These are phyloP conservation scores for Chrysopilus asiliformis DNA, from an alignment of 2,888 invertebrate species.

Conservation along the genomic window DNA sequence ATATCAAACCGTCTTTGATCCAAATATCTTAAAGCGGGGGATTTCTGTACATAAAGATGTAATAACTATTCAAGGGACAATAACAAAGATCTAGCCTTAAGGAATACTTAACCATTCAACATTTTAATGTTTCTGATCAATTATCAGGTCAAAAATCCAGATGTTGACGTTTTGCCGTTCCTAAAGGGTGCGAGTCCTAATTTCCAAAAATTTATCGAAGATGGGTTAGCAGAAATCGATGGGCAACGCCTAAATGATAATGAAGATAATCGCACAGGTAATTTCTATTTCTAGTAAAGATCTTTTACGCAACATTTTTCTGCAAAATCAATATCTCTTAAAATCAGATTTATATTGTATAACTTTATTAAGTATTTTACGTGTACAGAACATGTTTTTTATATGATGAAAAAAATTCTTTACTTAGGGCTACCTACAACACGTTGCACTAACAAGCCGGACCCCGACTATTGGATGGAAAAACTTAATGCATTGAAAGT, in stretches of 20 bases:
- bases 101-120: too few species aligned
- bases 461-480: slow-evolving; percentile 36
- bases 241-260: slow-evolving; percentile 18
- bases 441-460: slow-evolving; percentile 20
- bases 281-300: background rate
- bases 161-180: slow-evolving; percentile 33
- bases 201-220: slow-evolving; percentile 36
- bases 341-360: too few species aligned
- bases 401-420: too few species aligned
- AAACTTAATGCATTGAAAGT: slow-evolving; percentile 28
- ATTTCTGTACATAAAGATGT: too few species aligned
- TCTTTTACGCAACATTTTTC: background rate
- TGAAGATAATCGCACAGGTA: slow-evolving; percentile 20
- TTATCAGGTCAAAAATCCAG: slow-evolving; percentile 34
- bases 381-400: too few species aligned
- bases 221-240: slow-evolving; percentile 34
- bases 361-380: too few species aligned
- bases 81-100: too few species aligned
- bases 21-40: too few species aligned
- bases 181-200: slow-evolving; percentile 33
- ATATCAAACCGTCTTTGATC: too few species aligned
- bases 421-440: too few species aligned
- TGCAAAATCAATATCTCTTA: background rate
- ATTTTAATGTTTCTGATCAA: too few species aligned
- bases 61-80: too few species aligned